These are phyloP conservation scores for Pagetopsis macropterus DNA, from an alignment of 2,797 vertebrate genomes.

Conservation along the genomic window DNA sequence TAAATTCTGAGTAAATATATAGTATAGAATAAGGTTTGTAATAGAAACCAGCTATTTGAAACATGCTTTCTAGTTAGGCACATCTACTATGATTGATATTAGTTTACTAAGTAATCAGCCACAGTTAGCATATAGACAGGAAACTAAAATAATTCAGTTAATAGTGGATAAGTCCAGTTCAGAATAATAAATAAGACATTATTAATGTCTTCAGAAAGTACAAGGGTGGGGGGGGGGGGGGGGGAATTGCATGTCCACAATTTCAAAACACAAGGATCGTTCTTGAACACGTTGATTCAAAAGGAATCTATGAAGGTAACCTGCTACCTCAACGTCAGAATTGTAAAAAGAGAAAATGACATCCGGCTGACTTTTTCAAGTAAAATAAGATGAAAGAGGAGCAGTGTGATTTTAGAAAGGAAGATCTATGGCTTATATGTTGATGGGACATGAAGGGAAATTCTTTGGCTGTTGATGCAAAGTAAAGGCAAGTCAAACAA, in stretches of 20 bases:
- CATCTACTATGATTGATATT: conserved; percentile 65
- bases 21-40: conserved; percentile 90
- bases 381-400: conserved; percentile 71
- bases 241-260: conserved; percentile 85
- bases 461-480: conserved; percentile 92
- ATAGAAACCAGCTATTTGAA: conserved; percentile 99
- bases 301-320: conserved; percentile 53
- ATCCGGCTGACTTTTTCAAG: conserved; percentile 88
- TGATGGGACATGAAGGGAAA: conserved; percentile 78
- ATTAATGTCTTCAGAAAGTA: conserved; percentile 73
- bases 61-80: conserved; percentile 82
- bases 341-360: conserved; percentile 89
- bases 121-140: conserved; percentile 78
- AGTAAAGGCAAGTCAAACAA: conserved; percentile 41
- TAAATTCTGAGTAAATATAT: conserved; percentile 91
- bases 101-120: conserved; percentile 76
- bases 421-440: conserved; percentile 73
- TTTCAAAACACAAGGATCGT: conserved; percentile 70
- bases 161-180: conserved; percentile 85
- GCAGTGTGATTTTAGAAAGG: conserved; percentile 48
- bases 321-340: conserved; percentile 73
- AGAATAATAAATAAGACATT: conserved; percentile 80
- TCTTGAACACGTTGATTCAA: conserved; percentile 75
- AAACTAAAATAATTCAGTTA: conserved; percentile 55
- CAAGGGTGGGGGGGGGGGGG: conserved; percentile 62